Conservation (phyloP, 2,797 vertebrate species). For the Geotrypetes seraphini region DNA sequence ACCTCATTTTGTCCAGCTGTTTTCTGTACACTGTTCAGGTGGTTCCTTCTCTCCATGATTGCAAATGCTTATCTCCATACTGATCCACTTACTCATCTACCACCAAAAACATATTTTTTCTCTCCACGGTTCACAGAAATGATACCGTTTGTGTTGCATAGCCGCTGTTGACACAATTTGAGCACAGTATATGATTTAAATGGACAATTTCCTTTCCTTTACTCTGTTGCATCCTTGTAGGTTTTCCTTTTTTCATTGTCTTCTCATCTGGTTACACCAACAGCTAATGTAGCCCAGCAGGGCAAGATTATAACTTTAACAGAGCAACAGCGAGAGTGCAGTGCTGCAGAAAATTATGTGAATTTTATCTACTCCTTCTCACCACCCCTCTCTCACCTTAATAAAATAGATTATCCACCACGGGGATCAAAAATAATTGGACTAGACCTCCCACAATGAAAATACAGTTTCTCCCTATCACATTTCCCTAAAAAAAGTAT, state of each 20-base stretch:
- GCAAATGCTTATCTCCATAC: no score
- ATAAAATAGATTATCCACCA: constrained; percentile 18
- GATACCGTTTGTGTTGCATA: no score
- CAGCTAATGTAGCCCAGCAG: constrained; percentile 3
- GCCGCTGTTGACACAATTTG: no score
- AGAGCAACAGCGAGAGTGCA: constrained; percentile 7
- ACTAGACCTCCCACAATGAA: constrained; percentile 12
- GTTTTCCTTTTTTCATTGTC: constrained; percentile 6
- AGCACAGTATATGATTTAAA: neutral
- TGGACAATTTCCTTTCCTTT: constrained; percentile 1
- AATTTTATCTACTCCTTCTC: constrained; percentile 14
- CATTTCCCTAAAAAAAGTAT: constrained; percentile 3
- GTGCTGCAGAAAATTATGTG: constrained; percentile 17
- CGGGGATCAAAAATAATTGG: neutral
- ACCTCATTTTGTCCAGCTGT: no score
- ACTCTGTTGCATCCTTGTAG: neutral
- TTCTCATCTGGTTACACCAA: neutral
- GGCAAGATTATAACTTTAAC: constrained; percentile 8
- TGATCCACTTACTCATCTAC: no score
- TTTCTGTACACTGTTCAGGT: no score
- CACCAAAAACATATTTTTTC: no score
- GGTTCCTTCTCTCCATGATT: no score
- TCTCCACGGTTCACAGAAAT: no score
- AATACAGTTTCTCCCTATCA: constrained; percentile 1
- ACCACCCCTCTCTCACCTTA: no score